Percentiles rank a stretch among this genome's conserved stretches.
These are phyloP conservation scores for Sapajus apella DNA, from an alignment of 2,113 vertebrate genomes.

Conservation along the genomic window DNA sequence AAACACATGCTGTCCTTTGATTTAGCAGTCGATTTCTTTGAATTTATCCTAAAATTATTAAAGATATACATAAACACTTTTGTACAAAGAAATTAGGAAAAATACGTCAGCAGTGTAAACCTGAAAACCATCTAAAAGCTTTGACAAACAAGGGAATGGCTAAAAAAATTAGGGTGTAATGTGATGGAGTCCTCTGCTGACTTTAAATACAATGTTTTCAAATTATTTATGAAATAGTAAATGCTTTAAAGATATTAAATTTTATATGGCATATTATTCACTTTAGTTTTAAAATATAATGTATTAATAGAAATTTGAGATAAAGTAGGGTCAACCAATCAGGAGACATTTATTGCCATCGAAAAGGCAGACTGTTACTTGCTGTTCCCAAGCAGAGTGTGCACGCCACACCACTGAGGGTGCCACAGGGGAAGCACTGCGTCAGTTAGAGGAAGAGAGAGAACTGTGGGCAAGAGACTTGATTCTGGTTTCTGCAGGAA, in stretches of 20 bases:
- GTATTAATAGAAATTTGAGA: neutral
- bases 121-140: neutral
- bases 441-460: neutral
- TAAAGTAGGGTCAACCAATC: neutral
- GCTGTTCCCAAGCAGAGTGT: neutral
- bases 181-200: neutral
- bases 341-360: neutral
- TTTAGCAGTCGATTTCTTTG: neutral
- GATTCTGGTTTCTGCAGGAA: neutral
- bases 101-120: neutral
- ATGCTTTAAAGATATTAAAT: neutral
- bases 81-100: neutral
- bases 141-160: neutral
- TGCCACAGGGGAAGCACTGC: neutral
- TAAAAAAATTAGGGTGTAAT: neutral
- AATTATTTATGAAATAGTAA: neutral
- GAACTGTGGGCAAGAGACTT: neutral
- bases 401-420: neutral
- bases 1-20: neutral
- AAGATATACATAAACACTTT: neutral
- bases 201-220: neutral
- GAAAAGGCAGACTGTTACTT: neutral
- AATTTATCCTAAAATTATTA: neutral
- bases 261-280: neutral
- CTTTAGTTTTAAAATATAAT: neutral